Evolutionary conservation across 2,113 vertebrate species (phyloP).

Genomic region (Plecotus auritus): DNA sequence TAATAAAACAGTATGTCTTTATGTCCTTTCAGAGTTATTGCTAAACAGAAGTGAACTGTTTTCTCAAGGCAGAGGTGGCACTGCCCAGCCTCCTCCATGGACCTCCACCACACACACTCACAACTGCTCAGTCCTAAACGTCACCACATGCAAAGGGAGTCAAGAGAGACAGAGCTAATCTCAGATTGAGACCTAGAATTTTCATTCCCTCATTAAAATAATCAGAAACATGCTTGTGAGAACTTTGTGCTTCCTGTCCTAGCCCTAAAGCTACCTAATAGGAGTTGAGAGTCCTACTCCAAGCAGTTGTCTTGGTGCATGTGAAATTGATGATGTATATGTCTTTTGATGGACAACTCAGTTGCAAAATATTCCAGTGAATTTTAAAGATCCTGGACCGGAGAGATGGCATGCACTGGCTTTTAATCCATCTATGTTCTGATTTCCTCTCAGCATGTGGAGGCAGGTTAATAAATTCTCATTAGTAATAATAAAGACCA

Average conservation of each 20-base stretch:
- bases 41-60: neutral
- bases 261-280: neutral
- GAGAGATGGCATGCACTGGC: neutral
- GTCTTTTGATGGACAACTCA: neutral
- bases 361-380: neutral
- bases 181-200: neutral
- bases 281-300: neutral
- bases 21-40: neutral
- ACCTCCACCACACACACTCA: too few species aligned
- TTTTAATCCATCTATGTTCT: slow-evolving; percentile 29
- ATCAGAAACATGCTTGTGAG: neutral
- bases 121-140: neutral
- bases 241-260: neutral
- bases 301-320: neutral
- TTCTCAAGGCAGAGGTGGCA: neutral
- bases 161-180: neutral
- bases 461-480: slow-evolving; percentile 35
- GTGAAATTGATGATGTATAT: neutral
- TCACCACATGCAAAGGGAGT: neutral
- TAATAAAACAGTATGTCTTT: neutral
- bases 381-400: neutral
- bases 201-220: neutral
- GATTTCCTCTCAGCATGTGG: slow-evolving; percentile 14
- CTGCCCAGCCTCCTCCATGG: neutral
- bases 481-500: slow-evolving; percentile 40